These are phyloP conservation scores for Cremastinae sp. DNA, from an alignment of 2,888 invertebrate species.

Conservation along the genomic window DNA sequence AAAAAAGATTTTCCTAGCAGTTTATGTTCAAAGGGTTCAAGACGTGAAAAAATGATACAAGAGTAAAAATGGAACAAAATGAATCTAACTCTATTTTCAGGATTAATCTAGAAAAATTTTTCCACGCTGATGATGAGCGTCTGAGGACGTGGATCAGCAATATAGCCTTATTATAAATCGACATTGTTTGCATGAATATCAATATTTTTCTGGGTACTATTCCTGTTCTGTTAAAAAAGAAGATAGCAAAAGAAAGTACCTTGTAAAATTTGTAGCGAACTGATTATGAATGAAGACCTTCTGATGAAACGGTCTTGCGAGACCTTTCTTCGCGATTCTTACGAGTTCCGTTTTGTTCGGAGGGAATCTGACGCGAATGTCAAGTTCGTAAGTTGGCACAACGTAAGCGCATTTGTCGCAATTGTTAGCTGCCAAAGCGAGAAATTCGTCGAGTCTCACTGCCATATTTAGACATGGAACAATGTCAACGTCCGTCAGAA, in stretches of 20 bases:
- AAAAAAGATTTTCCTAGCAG: no score
- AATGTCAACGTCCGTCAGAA: slow-evolving; percentile 93
- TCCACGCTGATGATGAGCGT: no score
- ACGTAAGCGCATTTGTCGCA: slow-evolving; percentile 91
- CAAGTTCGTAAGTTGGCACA: slow-evolving; percentile 94
- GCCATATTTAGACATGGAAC: slow-evolving; percentile 90
- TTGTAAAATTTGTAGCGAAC: slow-evolving; percentile 93
- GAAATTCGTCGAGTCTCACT: slow-evolving; percentile 86
- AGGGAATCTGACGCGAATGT: slow-evolving; percentile 89
- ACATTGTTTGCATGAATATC: no score
- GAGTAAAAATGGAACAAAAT: no score
- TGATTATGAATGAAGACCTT: slow-evolving; percentile 96
- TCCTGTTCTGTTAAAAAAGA: neutral
- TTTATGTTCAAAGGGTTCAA: no score
- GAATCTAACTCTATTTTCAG: no score
- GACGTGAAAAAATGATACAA: no score
- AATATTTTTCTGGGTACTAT: no score
- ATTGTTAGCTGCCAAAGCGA: slow-evolving; percentile 81
- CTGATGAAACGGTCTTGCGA: slow-evolving; percentile 94
- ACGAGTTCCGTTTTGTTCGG: slow-evolving; percentile 90
- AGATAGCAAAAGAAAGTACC: slow-evolving; percentile 81
- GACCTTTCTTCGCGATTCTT: slow-evolving; percentile 87
- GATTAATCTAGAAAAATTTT: no score
- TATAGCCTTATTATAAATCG: no score
- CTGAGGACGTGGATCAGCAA: no score